Evolutionary conservation across 2,797 vertebrate genomes (phyloP), one percentile per base, ranked within the genome.

Genomic region (Gadopsis bispinosus): DNA sequence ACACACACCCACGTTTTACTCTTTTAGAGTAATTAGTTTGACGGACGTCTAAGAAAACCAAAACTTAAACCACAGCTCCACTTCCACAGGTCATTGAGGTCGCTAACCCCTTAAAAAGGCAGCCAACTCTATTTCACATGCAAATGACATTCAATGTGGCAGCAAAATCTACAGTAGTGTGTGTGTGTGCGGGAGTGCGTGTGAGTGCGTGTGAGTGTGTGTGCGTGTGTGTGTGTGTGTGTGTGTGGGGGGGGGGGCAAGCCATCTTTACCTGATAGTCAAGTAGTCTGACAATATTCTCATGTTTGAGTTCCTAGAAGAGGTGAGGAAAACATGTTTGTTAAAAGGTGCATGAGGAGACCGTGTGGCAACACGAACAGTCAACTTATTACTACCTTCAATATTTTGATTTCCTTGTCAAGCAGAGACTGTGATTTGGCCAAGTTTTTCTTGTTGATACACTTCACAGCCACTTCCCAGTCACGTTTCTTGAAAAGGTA

Each of bases 361-460:
- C n/a, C 12, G 13, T 31, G 50, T 47, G 29, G 20, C 4, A 61
- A 29, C 47, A 68, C 5, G 43, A 13, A 71, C 55, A 69, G 10
- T 53, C 2, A 37, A 17, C 19, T 3, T 8, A 87, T 91, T 95
- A 99, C 98, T 95, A 99, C 98, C 97, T 99, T 99, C 55, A 99
- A 91, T 84, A 99, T 99, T 90, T 97, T 98, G 56, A 99, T 99
- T 88, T 99, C 98, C 93, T 99, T 99, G 51, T 96, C 97, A 69
- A 99, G 93, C 45, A 99, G 93, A n/a, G 96, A 95, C 84, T 99
- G 97, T 5, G 98, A 98, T 87, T 99, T 99, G 82, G 97, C 96
- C 80, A 99, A 80, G 83, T 98, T 99, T 86, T 97, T 99, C 96
- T 98, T 99, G 91, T 97, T 99, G 79, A 99, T 99, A 80, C 97